Evolutionary conservation across 2,797 vertebrate species (phyloP).

Genomic region (Pseudotriccus pelzelni): DNA sequence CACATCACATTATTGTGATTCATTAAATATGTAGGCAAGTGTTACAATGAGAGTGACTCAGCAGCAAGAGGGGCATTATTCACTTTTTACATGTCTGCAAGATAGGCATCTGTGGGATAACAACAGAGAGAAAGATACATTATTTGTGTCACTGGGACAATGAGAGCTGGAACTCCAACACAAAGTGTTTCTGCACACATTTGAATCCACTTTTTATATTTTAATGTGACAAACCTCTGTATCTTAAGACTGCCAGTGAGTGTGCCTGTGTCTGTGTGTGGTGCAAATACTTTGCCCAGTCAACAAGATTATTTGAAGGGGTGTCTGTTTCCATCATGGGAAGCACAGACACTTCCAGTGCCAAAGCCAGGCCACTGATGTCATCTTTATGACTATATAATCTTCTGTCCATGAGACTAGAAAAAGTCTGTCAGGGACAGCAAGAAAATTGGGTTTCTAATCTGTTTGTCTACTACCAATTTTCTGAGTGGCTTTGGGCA

Average conservation of each 20-base stretch:
- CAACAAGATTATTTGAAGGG: fast-evolving
- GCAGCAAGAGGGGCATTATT: not conserved
- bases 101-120: not conserved
- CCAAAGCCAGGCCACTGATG: not conserved
- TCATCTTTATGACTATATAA: not conserved
- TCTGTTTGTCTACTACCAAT: not conserved
- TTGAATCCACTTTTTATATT: not conserved
- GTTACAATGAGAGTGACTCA: constrained; percentile 1
- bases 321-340: not conserved
- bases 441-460: not conserved
- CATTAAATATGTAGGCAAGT: not conserved
- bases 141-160: not conserved
- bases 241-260: not conserved
- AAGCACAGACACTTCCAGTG: not conserved
- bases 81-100: not conserved
- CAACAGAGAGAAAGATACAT: not conserved
- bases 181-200: not conserved
- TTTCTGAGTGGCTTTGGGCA: not conserved
- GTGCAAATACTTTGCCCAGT: not conserved
- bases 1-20: not conserved
- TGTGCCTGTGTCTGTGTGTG: not conserved
- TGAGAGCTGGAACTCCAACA: not conserved
- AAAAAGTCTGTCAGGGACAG: not conserved
- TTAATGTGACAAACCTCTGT: not conserved
- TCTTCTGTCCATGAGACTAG: not conserved